Conservation (phyloP, 2,888 invertebrate genomes). For the Caenorhabditis japonica region DNA sequence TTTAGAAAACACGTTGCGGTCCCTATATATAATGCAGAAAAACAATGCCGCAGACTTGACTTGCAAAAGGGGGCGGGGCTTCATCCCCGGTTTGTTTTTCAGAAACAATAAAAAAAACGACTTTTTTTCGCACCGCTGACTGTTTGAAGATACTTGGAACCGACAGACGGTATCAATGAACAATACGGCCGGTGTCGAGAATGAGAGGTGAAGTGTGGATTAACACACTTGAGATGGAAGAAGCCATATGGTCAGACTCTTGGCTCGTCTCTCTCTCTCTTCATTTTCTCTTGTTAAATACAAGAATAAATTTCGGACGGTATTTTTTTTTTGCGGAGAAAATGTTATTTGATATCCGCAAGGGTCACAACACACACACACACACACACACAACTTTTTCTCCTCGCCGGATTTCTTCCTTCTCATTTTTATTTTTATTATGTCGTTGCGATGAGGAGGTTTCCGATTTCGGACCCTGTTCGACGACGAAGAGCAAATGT, state of each 20-base stretch:
- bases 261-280: not conserved
- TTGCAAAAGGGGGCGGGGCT: too few relatives aligned
- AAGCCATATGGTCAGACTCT: conserved; percentile 38
- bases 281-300: not conserved
- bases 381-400: conserved; percentile 29
- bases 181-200: conserved; percentile 15
- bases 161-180: conserved; percentile 5
- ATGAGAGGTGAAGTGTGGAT: conserved; percentile 39
- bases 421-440: conserved; percentile 1
- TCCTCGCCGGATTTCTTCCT: too few relatives aligned
- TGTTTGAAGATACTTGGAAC: conserved; percentile 22
- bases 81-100: too few relatives aligned
- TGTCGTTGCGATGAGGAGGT: conserved; percentile 10
- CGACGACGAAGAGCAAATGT: conserved; percentile 14
- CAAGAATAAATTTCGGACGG: not conserved
- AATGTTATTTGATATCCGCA: conserved; percentile 28
- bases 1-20: too few relatives aligned
- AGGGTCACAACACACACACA: conserved; percentile 18
- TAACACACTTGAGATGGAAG: conserved; percentile 43
- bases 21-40: too few relatives aligned
- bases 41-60: too few relatives aligned
- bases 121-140: conserved; percentile 6
- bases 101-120: too few relatives aligned
- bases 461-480: conserved; percentile 29
- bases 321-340: too few relatives aligned